A percentile compares a stretch with the other conserved stretches of the same genome.
These are phyloP conservation scores for Lithosia quadra DNA, from an alignment of 2,888 invertebrate genomes.

Conservation along the genomic window DNA sequence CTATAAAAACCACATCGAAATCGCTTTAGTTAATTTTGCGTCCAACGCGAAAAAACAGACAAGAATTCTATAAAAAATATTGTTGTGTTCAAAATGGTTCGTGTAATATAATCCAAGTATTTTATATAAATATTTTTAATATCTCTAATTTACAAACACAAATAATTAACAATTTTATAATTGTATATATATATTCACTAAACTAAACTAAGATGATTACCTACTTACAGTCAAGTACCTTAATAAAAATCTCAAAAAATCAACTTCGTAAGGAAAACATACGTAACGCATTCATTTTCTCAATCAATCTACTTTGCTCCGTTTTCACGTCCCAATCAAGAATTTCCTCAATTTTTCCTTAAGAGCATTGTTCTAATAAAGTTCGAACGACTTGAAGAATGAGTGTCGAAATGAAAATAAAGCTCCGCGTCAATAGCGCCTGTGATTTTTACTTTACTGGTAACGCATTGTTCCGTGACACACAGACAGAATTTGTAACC, in stretches of 20 bases:
- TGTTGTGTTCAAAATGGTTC: too few relatives aligned
- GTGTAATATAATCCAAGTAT: too few relatives aligned
- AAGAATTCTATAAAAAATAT: too few relatives aligned
- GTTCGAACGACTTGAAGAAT: conserved; percentile 26
- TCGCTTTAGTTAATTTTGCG: too few relatives aligned
- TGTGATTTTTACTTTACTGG: conserved; percentile 43
- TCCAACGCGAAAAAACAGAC: too few relatives aligned
- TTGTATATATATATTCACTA: too few relatives aligned
- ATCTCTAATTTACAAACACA: too few relatives aligned
- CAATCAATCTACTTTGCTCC: conserved; percentile 11
- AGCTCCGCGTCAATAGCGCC: conserved; percentile 48
- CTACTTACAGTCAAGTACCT: background rate
- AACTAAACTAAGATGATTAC: background rate
- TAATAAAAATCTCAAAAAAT: background rate
- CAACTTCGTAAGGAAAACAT: background rate
- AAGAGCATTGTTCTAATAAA: conserved; percentile 28
- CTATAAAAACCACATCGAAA: background rate
- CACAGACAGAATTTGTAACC: background rate
- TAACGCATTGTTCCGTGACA: conserved; percentile 32
- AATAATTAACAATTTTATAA: too few relatives aligned
- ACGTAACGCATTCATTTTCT: background rate
- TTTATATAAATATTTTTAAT: too few relatives aligned
- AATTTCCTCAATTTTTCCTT: conserved; percentile 17
- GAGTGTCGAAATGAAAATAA: conserved; percentile 56
- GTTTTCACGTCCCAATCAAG: conserved; percentile 21